Evolutionary conservation across 2,113 vertebrate species (phyloP), one percentile per base, ranked within the genome.

Genomic region (Forbesichthys agassizii): DNA sequence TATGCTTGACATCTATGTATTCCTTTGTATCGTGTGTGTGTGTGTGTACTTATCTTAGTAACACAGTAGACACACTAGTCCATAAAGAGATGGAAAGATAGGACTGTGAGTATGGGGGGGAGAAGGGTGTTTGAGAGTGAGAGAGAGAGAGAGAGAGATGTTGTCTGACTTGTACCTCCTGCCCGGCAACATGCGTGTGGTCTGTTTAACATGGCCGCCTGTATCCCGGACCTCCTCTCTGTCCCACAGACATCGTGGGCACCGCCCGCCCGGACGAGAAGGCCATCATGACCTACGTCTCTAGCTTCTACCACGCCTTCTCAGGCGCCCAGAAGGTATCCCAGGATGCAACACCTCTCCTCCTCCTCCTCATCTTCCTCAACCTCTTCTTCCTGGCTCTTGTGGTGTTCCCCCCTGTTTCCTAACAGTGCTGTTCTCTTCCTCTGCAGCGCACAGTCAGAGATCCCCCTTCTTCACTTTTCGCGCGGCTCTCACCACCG

Each of bases 231-330:
- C 80, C 63, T 68, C 69, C 55, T 61, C 76, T 70, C 69, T 69
- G 54, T 67, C 73, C 68, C 77, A 79, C 95, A 99, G 98, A 99
- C 93, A 98, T 99, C 80, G 97, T 99, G 77, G 97, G 97, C 93
- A 99, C 98, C 5, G 96, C 96, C 88, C 97, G 98, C 75, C 98
- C 98, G 8, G 98, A 99, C 77, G 96, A 99, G 92, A 99, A 99
- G 88, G 97, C 97, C 90, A 99, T 99, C 95, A 99, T 99, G 98
- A 99, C 98, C 92, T 99, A 99, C 77, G 96, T 99, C 90, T 99
- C 98, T 95, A 98, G 98, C 92, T 99, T 99, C 95, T 99, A 99
- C 95, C 98, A 99, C 77, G 97, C 98, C 94, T 99, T 99, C 94
- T 99, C 98, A 64, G 97, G 98, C 93, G 98, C 98, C 86, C 98